Base-by-base conservation (phyloP, 1,140 invertebrate genomes). In the Zophobas morio region DNA sequence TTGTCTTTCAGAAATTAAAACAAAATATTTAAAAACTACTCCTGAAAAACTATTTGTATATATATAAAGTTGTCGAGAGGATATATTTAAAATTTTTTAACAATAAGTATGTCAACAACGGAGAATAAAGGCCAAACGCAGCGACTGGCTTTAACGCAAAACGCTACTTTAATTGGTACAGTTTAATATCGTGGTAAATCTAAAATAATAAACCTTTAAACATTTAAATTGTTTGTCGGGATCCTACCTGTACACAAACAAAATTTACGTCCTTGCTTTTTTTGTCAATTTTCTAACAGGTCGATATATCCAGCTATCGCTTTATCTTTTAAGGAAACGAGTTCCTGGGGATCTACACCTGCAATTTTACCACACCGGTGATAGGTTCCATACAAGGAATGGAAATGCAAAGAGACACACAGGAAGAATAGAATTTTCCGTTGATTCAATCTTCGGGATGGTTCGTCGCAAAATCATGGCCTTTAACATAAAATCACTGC, bases 321-420 rank as follows among this genome's bases (percentile, higher is more conserved):
- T 66, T 66, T 66, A 66, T 66, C 39, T 66, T 32, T 66, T 66
- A 66, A 66, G 60, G 39, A 66, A 66, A 66, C 60, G 60, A 66
- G 60, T 66, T 66, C 60, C 60, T 6, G 49, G 49, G n/a, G 49
- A 51, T 51, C 49, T 66, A 32, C 40, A 66, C 60, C 39, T 46
- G 60, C 60, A 66, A 66, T 66, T 66, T 66, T 20, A n/a, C 60
- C 37, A 66, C 60, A 66, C 39, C 60, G 60, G 6, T 66, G 60
- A 66, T 66, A 66, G 60, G 36, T 66, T 66, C 42, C 60, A 42
- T 66, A 66, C 39, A 66, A n/a, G 39, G 2, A 40, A 66, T 42
- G 3, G 60, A 66, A 66, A 66, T 42, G 60, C 60, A 66, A 66
- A 42, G 33, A 66, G 37, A 42, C 60, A 40, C 60, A 66, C 60